phyloP scores from a whole-genome alignment of 1,140 invertebrate genomes.

The Drosophila kikkawai region DNA sequence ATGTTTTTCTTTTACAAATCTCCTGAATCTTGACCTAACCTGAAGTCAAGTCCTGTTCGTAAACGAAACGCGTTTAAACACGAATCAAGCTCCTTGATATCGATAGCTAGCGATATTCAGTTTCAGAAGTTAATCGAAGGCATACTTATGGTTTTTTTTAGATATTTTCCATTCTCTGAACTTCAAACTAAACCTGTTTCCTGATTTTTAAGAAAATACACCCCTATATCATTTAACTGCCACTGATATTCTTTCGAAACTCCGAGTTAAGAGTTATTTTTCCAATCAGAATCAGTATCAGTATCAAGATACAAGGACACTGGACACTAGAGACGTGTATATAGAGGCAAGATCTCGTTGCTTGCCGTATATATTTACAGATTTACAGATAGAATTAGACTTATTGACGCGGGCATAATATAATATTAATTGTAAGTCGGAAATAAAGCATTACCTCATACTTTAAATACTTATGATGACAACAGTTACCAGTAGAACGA shows the following conservation, averaged over 20 bases:
- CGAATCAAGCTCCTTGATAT: not conserved
- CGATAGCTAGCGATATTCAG: not conserved
- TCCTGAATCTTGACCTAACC: not conserved
- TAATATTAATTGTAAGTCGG: constrained; percentile 59
- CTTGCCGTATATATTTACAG: constrained; percentile 30
- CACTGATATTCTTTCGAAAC: constrained; percentile 6
- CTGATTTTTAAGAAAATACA: not conserved
- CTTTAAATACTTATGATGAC: constrained; percentile 79
- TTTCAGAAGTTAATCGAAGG: not conserved
- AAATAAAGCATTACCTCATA: constrained; percentile 82
- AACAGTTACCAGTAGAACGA: constrained; percentile 61
- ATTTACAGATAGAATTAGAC: constrained; percentile 22
- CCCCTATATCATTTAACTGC: constrained; percentile 27
- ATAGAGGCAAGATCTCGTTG: constrained; percentile 4
- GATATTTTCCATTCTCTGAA: no score
- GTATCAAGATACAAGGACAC: not conserved
- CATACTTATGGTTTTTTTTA: not conserved
- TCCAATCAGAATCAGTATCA: constrained; percentile 19
- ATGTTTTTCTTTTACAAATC: not conserved
- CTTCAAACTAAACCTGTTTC: not conserved
- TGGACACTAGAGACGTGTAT: constrained; percentile 11
- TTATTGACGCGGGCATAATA: constrained; percentile 32
- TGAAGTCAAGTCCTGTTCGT: not conserved
- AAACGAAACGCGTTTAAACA: not conserved
- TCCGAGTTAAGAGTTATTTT: not conserved